A percentile compares a stretch with the other conserved stretches of the same genome.
These are phyloP conservation scores for Parus major DNA, from an alignment of 2,113 vertebrate species.

Conservation along the genomic window DNA sequence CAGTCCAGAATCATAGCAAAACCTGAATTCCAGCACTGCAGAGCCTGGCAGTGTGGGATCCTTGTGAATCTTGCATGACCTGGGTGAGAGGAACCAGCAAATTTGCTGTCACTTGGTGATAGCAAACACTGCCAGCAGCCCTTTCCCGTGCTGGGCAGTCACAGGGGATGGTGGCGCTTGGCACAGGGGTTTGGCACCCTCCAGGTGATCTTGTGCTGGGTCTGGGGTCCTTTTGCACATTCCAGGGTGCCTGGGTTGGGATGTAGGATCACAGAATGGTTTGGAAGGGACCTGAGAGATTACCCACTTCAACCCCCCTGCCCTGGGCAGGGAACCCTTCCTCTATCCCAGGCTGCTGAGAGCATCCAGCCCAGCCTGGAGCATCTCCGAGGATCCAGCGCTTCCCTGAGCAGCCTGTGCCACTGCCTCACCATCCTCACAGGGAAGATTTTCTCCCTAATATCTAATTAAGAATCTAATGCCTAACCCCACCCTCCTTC, in stretches of 20 bases:
- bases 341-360: not conserved
- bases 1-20: not conserved
- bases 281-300: not conserved
- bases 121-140: not conserved
- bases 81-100: not conserved
- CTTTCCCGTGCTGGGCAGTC: not conserved
- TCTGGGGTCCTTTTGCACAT: not conserved
- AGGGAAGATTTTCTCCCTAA: too few species aligned
- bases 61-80: rapidly evolving
- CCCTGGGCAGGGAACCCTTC: not conserved
- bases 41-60: rapidly evolving
- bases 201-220: not conserved
- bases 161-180: not conserved
- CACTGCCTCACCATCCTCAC: not conserved
- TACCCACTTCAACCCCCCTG: not conserved
- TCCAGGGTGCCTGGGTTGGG: not conserved
- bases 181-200: not conserved
- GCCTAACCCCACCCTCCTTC: not conserved
- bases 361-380: not conserved
- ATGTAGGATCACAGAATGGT: too few species aligned
- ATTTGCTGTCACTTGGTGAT: too few species aligned
- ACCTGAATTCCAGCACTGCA: not conserved
- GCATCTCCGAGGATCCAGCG: not conserved
- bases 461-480: not conserved
- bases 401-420: not conserved